Evolutionary conservation across 1,140 invertebrate species (phyloP).

Genomic region (Chrysomallon squamiferum): DNA sequence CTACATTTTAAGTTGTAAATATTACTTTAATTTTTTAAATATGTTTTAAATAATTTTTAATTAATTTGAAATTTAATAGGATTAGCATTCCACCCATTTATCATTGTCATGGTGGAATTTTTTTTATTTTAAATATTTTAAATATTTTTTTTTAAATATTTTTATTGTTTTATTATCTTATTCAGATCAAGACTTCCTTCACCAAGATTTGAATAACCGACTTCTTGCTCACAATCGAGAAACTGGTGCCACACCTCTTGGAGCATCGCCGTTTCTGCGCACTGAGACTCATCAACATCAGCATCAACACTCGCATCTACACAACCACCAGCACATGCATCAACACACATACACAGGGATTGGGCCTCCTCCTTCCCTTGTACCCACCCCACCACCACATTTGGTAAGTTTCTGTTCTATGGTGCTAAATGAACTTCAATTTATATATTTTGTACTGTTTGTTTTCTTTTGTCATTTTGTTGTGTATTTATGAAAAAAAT

Average conservation of each 20-base stretch:
- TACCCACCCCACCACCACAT: slow-evolving; percentile 50
- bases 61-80: no score
- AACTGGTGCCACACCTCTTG: slow-evolving; percentile 65
- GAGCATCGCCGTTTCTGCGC: slow-evolving; percentile 74
- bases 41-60: no score
- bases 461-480: background rate
- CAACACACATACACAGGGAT: slow-evolving; percentile 87
- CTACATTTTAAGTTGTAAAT: no score
- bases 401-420: slow-evolving; percentile 35
- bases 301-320: slow-evolving; percentile 72
- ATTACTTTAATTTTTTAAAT: no score
- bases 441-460: background rate
- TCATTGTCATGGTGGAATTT: no score
- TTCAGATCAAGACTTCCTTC: slow-evolving; percentile 75
- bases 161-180: no score
- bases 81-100: no score
- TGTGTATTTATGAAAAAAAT: no score
- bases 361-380: slow-evolving; percentile 67
- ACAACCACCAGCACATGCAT: slow-evolving; percentile 78
- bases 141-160: no score
- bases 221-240: slow-evolving; percentile 82
- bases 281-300: slow-evolving; percentile 75
- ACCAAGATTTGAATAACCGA: slow-evolving; percentile 88
- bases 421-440: background rate
- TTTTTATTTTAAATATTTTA: no score